Conservation (phyloP, 2,888 invertebrate species). For the Polydesmus complanatus region DNA sequence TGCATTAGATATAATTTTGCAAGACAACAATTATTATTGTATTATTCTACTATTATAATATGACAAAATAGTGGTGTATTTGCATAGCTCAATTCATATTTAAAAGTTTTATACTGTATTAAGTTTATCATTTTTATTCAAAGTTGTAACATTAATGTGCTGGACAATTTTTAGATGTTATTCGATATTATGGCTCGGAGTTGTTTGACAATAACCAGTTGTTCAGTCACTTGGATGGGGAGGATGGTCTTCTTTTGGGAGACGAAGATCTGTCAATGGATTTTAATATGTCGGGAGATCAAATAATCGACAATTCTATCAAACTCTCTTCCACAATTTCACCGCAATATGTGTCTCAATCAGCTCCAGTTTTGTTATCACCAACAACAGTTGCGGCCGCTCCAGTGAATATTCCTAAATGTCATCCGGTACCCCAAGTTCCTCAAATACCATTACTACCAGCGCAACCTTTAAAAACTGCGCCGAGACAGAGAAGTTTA, state of each 20-base stretch:
- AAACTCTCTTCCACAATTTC: too few species aligned
- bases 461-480: conserved; percentile 8
- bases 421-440: not conserved
- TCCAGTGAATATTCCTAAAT: not conserved
- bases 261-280: conserved; percentile 15
- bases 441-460: conserved; percentile 1
- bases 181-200: conserved; percentile 16
- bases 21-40: too few species aligned
- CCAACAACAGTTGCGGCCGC: not conserved
- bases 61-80: too few species aligned
- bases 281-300: not conserved
- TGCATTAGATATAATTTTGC: too few species aligned
- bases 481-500: not conserved
- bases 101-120: too few species aligned
- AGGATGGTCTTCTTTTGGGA: conserved; percentile 7
- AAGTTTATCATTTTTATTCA: too few species aligned
- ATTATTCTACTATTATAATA: too few species aligned
- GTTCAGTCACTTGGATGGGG: conserved; percentile 6
- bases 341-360: too few species aligned
- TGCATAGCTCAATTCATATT: too few species aligned
- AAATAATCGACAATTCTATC: not conserved
- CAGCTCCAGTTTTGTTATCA: not conserved
- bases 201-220: conserved; percentile 13
- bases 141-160: too few species aligned
- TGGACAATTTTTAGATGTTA: conserved; percentile 10